Base-by-base conservation (phyloP, 92 coral and sea anemone genomes). In the Epizoanthus illoricatus region DNA sequence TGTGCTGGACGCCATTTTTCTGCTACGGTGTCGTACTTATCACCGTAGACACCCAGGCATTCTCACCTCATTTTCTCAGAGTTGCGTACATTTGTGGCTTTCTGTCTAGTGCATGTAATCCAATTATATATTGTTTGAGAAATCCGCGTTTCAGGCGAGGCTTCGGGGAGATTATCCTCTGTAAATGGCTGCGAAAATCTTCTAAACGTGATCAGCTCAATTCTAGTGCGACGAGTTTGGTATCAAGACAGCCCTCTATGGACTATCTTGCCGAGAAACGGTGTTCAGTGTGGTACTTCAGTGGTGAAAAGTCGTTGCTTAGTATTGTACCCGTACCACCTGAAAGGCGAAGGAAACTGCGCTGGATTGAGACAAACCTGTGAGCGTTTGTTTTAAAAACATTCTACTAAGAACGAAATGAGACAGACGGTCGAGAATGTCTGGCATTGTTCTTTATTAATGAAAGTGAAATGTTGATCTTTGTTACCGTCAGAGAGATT, bases 71-170 rank as follows among this genome's bases (percentile, higher is more conserved):
- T 70, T 81, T 91, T 24, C 76, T 91, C 8, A 83, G 86, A 47
- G 64, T 79, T 18, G 89, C 94, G 23, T 84, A 88, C 84, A 84
- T 84, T 45, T 93, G 92, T 58, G 94, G 97, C 20, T 89, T 86
- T 72, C 59, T 81, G 59, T 85, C 79, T 65, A 81, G 83, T 49
- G 94, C 81, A 24, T 86, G 87, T n/a, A 84, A 73, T 83, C 97
- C 97, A 24, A 79, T 91, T 63, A 81, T 91, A 17, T 62, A 88
- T 41, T 84, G 83, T 54, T 55, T 84, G 66, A 74, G 97, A 76
- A 93, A 93, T 66, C 94, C 97, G 13, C 86, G 97, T 40, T 93
- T 93, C 76, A 85, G 86, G 42, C 84, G 97, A 74, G 97, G 94
- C 61, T 90, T 91, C 54, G 55, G 68, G 11, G 97, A 93, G 63